Base-by-base conservation (phyloP, 2,797 vertebrate genomes). In the Melanotaenia pygmaea region DNA sequence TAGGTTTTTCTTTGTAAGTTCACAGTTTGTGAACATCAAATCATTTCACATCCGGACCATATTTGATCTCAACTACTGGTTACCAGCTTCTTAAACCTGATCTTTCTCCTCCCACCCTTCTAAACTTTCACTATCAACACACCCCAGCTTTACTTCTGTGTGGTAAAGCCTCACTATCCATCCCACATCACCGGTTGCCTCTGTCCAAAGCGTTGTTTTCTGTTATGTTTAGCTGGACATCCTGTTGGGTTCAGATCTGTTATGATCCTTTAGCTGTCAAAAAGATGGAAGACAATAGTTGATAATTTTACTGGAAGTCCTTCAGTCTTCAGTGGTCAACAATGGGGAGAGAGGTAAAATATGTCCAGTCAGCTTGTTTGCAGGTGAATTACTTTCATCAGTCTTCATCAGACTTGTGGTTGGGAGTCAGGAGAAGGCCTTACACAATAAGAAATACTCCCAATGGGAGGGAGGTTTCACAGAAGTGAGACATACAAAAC, bases 41-140 rank as follows among this genome's bases (percentile, higher is more conserved):
- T 14, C n/a, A 53, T 37, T 13, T 75, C 70, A 79, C 79, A 77
- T 71, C 53, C n/a, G 45, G 45, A 10, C 20, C 9, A 20, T n/a
- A 50, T n/a, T 9, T 50, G 20, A 79, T 8, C 32, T 34, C 69
- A 16, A 28, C 64, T 34, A 28, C 62, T 61, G 59, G 67, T 11
- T 40, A 1, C 56, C 50, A 16, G 58, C 62, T 26, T 59, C 40
- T 64, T 3, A 0, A 56, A 77, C 65, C 72, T 2, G 51, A 79
- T 80, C 86, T 76, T 81, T 22, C 80, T 76, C 81, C 74, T 89
- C 84, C 73, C 84, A 87, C 82, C 81, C 82, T 47, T 86, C 87
- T 92, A 75, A 62, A 62, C 66, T 92, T 91, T 16, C 89, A 83
- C 82, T 86, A 74, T 90, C 86, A 89, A 90, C 82, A 92, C 80